phyloP scores from a whole-genome alignment of 2,797 vertebrate species.

The Prunella strophiata region DNA sequence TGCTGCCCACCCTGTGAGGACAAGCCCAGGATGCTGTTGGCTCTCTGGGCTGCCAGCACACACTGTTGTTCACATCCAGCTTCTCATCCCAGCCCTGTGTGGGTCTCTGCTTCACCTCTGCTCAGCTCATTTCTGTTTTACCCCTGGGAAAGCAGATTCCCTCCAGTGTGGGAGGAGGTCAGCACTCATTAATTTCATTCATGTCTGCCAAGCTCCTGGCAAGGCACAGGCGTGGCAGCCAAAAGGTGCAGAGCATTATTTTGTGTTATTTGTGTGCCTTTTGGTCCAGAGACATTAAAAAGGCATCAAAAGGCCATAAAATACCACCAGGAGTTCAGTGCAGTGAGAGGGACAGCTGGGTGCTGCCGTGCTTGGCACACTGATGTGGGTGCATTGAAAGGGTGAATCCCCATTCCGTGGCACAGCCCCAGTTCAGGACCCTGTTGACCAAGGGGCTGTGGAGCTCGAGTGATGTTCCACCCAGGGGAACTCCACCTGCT shows the following conservation, averaged over 20 bases:
- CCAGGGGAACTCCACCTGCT: neutral
- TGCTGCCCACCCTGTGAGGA: neutral
- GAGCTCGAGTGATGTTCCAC: neutral
- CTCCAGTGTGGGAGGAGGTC: neutral
- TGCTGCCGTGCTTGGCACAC: neutral
- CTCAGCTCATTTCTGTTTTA: neutral
- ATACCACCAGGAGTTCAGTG: neutral
- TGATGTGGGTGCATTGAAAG: neutral
- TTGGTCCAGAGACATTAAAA: neutral
- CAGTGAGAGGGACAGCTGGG: neutral
- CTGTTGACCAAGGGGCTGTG: rapidly evolving
- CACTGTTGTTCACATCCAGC: neutral
- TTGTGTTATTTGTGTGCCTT: neutral
- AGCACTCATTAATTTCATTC: neutral
- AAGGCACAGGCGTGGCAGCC: neutral
- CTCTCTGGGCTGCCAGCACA: neutral
- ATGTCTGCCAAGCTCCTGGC: neutral
- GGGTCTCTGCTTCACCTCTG: neutral
- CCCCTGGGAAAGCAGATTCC: neutral
- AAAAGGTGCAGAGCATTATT: neutral
- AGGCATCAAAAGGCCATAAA: neutral
- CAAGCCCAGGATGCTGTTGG: neutral
- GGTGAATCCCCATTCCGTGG: neutral
- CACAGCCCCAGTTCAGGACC: neutral
- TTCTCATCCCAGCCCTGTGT: neutral